Conservation (phyloP, 2,113 vertebrate species). For the Pelusios castaneus region DNA sequence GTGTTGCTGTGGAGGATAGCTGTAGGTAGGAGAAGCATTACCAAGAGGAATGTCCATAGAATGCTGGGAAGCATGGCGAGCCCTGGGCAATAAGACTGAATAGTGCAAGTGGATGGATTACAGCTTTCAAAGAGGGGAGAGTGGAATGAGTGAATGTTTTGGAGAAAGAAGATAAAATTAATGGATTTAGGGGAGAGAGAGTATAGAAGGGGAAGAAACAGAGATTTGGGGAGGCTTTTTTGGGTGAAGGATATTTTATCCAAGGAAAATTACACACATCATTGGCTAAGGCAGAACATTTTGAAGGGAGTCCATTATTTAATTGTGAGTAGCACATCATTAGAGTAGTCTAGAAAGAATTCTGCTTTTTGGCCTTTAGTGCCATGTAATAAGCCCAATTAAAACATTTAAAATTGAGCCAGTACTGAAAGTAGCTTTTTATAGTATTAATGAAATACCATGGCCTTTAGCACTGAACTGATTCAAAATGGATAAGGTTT, state of each 20-base stretch:
- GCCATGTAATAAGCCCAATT: constrained; percentile 37
- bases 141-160: too few species aligned
- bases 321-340: not conserved
- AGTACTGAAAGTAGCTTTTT: constrained; percentile 25
- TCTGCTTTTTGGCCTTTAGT: constrained; percentile 21
- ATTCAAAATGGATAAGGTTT: not conserved
- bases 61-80: not conserved
- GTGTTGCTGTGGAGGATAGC: not conserved
- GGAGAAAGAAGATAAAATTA: too few species aligned
- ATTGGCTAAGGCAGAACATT: not conserved
- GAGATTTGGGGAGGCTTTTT: too few species aligned
- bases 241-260: too few species aligned
- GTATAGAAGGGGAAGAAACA: too few species aligned
- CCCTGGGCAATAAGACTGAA: not conserved
- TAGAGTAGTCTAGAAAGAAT: not conserved
- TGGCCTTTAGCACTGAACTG: constrained; percentile 25
- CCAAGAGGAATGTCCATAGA: not conserved
- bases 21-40: not conserved
- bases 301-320: not conserved
- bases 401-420: constrained; percentile 29
- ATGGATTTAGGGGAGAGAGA: too few species aligned
- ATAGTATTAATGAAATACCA: constrained; percentile 40
- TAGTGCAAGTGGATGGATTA: not conserved
- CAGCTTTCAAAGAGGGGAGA: not conserved
- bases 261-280: not conserved